Conservation (phyloP, 2,888 invertebrate species). For the Leptinotarsa peninsularis region DNA sequence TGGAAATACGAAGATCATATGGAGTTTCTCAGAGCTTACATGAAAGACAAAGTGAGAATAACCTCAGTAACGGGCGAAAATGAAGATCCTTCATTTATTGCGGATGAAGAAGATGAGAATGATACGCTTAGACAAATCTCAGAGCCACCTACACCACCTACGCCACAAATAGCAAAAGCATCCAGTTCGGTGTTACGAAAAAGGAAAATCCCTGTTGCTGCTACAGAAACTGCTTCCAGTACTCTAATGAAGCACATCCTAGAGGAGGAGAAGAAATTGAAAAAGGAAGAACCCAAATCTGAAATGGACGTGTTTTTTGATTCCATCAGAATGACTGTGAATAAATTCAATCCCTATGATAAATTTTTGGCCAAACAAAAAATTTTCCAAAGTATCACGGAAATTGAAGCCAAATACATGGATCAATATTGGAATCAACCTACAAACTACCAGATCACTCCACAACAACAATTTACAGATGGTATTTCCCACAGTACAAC, state of each 20-base stretch:
- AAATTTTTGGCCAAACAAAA: constrained; percentile 18
- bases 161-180: too few relatives aligned
- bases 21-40: too few relatives aligned
- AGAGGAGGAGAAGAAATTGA: constrained; percentile 18
- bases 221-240: constrained; percentile 20
- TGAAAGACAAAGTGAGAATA: too few relatives aligned
- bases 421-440: constrained; percentile 20
- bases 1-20: too few relatives aligned
- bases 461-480: constrained; percentile 2
- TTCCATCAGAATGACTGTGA: neutral
- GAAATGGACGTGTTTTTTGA: too few relatives aligned
- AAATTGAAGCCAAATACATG: constrained; percentile 20
- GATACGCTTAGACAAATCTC: too few relatives aligned
- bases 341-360: constrained; percentile 30
- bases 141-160: too few relatives aligned
- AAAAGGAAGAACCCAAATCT: constrained; percentile 5
- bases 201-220: constrained; percentile 4
- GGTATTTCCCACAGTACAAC: too few relatives aligned
- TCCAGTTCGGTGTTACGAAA: neutral
- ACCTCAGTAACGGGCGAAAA: too few relatives aligned
- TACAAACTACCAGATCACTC: constrained; percentile 20
- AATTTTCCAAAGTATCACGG: constrained; percentile 13
- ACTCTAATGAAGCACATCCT: constrained; percentile 20
- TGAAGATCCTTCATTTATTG: too few relatives aligned
- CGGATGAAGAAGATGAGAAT: too few relatives aligned